Evolutionary conservation across 2,113 vertebrate genomes (phyloP).

Genomic region (Mormoops blainvillei): DNA sequence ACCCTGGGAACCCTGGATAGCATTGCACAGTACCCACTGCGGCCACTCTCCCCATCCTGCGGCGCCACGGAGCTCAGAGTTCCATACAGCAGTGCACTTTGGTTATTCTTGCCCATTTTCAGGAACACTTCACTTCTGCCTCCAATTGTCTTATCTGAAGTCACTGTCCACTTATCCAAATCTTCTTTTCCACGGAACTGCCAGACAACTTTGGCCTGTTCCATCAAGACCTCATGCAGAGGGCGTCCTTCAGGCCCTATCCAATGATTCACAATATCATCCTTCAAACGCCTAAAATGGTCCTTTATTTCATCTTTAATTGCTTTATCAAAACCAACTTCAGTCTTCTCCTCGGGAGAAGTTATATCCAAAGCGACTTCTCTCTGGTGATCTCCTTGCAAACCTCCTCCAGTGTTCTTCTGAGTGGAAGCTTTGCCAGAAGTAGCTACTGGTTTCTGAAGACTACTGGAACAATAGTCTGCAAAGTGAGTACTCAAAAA

Average conservation of each 20-base stretch:
- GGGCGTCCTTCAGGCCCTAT: slow-evolving; percentile 83
- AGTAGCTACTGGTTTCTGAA: slow-evolving; percentile 84
- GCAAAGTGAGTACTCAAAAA: slow-evolving; percentile 58
- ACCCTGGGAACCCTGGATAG: slow-evolving; percentile 85
- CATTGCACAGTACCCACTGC: slow-evolving; percentile 93
- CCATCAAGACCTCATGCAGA: slow-evolving; percentile 78
- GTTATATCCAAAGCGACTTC: slow-evolving; percentile 51
- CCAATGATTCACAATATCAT: slow-evolving; percentile 79
- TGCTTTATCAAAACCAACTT: slow-evolving; percentile 85
- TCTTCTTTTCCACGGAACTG: slow-evolving; percentile 89
- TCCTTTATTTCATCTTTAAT: slow-evolving; percentile 82
- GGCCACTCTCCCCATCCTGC: slow-evolving; percentile 89
- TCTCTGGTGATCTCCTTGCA: slow-evolving; percentile 28
- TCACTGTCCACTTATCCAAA: slow-evolving; percentile 88
- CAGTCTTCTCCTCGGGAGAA: slow-evolving; percentile 77
- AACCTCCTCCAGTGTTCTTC: background rate
- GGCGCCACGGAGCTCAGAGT: slow-evolving; percentile 85
- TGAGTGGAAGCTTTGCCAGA: slow-evolving; percentile 64
- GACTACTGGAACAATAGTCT: slow-evolving; percentile 60
- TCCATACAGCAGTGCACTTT: slow-evolving; percentile 88
- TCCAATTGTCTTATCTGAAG: slow-evolving; percentile 91
- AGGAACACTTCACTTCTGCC: slow-evolving; percentile 89
- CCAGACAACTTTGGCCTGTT: slow-evolving; percentile 91
- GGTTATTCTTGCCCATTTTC: slow-evolving; percentile 86
- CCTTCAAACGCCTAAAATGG: slow-evolving; percentile 82